Conservation (phyloP, 2,888 invertebrate genomes). For the Neoaliturus tenellus region DNA sequence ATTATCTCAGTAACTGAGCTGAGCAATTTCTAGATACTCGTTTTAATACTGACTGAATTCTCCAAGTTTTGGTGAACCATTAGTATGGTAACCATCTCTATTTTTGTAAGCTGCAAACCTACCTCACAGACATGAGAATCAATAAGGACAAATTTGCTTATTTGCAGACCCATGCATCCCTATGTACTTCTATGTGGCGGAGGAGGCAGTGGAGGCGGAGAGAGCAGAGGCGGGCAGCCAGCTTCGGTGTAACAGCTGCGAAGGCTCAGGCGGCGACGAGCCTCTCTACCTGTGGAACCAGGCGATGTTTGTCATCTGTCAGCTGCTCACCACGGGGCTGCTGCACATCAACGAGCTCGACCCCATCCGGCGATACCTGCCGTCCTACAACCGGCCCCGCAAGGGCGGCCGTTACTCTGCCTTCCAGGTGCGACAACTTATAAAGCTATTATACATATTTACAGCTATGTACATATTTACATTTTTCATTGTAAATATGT, state of each 20-base stretch:
- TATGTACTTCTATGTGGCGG: conserved; percentile 93
- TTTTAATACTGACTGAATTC: too few species aligned
- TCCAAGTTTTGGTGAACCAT: too few species aligned
- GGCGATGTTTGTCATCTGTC: conserved; percentile 95
- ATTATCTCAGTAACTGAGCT: too few species aligned
- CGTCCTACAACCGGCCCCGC: conserved; percentile 96
- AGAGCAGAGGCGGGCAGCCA: conserved; percentile 82
- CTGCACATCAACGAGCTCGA: conserved; percentile 97
- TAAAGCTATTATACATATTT: too few species aligned
- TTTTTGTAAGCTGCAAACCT: conserved; percentile 97
- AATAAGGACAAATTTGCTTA: not conserved
- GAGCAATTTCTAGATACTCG: too few species aligned
- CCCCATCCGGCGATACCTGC: conserved; percentile 95
- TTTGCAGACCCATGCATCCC: conserved; percentile 91
- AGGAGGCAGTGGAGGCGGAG: conserved; percentile 84
- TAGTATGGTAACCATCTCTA: conserved; percentile 83
- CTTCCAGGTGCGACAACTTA: conserved; percentile 93
- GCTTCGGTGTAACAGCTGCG: conserved; percentile 78
- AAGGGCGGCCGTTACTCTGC: conserved; percentile 96
- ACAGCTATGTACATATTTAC: too few species aligned
- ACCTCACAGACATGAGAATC: conserved; percentile 97
- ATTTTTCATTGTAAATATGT: too few species aligned
- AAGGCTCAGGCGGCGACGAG: conserved; percentile 75
- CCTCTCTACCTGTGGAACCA: conserved; percentile 96
- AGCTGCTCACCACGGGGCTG: conserved; percentile 91